Evolutionary conservation across 2,888 invertebrate genomes (phyloP).

Genomic region (Leptinotarsa haldemani): DNA sequence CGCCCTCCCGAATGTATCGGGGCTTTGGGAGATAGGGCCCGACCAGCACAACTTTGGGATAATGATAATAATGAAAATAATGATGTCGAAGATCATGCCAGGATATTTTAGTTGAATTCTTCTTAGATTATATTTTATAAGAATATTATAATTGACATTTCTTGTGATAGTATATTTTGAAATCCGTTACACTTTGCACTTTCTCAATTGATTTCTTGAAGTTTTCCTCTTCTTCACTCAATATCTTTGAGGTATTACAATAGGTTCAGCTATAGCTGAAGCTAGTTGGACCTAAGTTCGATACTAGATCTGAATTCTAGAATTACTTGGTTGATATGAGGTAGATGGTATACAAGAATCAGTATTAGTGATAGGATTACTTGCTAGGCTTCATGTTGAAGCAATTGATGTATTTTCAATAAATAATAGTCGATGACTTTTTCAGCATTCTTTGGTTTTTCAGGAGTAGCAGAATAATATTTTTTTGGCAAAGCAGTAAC

Average conservation of each 20-base stretch:
- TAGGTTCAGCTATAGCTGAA: slow-evolving; percentile 36
- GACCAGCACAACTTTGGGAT: too few relatives aligned
- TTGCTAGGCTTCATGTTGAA: slow-evolving; percentile 27
- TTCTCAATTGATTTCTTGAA: too few relatives aligned
- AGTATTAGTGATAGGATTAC: slow-evolving; percentile 34
- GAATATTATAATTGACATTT: too few relatives aligned
- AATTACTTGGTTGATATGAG: slow-evolving; percentile 34
- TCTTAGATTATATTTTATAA: too few relatives aligned
- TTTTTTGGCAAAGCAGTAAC: slow-evolving; percentile 39
- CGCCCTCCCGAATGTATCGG: too few relatives aligned
- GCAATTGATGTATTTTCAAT: slow-evolving; percentile 6
- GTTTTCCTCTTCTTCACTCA: too few relatives aligned
- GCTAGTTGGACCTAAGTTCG: slow-evolving; percentile 36
- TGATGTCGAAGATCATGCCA: too few relatives aligned
- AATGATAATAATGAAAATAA: too few relatives aligned
- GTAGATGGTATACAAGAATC: slow-evolving; percentile 33
- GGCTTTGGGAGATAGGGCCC: too few relatives aligned
- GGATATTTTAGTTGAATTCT: too few relatives aligned
- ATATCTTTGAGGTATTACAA: slow-evolving; percentile 30
- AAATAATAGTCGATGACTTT: slow-evolving; percentile 29
- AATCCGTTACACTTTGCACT: too few relatives aligned
- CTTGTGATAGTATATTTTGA: too few relatives aligned
- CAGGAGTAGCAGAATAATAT: slow-evolving; percentile 33
- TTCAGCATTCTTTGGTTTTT: slow-evolving; percentile 32
- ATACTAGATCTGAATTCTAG: slow-evolving; percentile 29